These are phyloP conservation scores for Pachyuromys duprasi DNA, from an alignment of 2,797 vertebrate genomes.

Conservation along the genomic window DNA sequence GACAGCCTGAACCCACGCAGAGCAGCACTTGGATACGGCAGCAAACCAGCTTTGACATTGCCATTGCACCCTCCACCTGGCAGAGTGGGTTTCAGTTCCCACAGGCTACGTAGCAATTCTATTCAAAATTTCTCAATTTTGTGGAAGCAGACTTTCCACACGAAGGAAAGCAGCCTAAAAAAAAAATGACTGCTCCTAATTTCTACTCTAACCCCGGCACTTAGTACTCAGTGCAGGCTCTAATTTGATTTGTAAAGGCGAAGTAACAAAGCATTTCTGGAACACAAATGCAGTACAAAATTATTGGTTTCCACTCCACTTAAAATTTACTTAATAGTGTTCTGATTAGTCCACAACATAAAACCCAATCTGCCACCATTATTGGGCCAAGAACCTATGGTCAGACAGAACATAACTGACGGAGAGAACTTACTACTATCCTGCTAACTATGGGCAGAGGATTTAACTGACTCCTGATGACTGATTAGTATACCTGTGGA, in stretches of 20 bases:
- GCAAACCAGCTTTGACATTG: neutral
- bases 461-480: neutral
- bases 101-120: neutral
- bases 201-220: neutral
- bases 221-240: neutral
- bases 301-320: conserved; percentile 6
- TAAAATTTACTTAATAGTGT: conserved; percentile 11
- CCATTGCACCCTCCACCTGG: accelerated
- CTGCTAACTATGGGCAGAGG: too few relatives aligned
- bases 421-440: neutral
- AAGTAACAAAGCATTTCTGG: conserved; percentile 17
- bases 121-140: neutral
- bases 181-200: neutral
- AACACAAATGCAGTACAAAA: conserved; percentile 13
- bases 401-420: neutral
- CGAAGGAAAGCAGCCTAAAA: neutral
- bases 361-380: neutral
- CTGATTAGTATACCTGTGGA: neutral
- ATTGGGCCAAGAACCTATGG: neutral
- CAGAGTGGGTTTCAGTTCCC: neutral
- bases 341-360: neutral
- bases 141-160: neutral
- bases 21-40: neutral
- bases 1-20: neutral
- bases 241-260: conserved; percentile 32